Conservation (phyloP, 2,113 vertebrate genomes). For the Panthera leo region DNA sequence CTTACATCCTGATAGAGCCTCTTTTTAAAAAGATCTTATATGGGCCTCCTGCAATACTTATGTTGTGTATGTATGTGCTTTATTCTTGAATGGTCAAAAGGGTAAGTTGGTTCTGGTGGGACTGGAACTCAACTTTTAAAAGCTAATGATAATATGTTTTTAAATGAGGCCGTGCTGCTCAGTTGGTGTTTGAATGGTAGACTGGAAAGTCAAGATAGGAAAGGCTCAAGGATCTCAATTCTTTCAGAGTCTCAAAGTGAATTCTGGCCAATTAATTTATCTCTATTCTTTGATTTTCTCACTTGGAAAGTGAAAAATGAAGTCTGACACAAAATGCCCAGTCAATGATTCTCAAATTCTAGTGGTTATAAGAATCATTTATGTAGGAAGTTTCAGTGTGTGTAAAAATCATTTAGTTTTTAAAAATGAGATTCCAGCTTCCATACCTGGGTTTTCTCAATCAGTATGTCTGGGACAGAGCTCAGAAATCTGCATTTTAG, state of each 20-base stretch:
- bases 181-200: neutral
- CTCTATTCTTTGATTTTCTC: slow-evolving; percentile 39
- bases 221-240: neutral
- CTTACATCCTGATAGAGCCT: slow-evolving; percentile 45
- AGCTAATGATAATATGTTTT: slow-evolving; percentile 52
- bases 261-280: slow-evolving; percentile 42
- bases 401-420: slow-evolving; percentile 44
- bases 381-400: neutral
- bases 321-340: neutral
- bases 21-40: slow-evolving; percentile 56
- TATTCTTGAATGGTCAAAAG: slow-evolving; percentile 25
- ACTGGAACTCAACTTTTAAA: slow-evolving; percentile 63
- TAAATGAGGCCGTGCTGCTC: neutral
- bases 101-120: slow-evolving; percentile 50
- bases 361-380: slow-evolving; percentile 1
- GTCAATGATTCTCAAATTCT: slow-evolving; percentile 10
- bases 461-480: neutral
- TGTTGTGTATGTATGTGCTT: neutral
- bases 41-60: neutral
- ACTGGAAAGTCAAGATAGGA: slow-evolving; percentile 53
- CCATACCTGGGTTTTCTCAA: neutral
- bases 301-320: slow-evolving; percentile 47
- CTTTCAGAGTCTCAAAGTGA: slow-evolving; percentile 1
- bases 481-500: slow-evolving; percentile 42
- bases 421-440: slow-evolving; percentile 16